Evolutionary conservation across 2,797 vertebrate species (phyloP).

Genomic region (Leuciscus waleckii): DNA sequence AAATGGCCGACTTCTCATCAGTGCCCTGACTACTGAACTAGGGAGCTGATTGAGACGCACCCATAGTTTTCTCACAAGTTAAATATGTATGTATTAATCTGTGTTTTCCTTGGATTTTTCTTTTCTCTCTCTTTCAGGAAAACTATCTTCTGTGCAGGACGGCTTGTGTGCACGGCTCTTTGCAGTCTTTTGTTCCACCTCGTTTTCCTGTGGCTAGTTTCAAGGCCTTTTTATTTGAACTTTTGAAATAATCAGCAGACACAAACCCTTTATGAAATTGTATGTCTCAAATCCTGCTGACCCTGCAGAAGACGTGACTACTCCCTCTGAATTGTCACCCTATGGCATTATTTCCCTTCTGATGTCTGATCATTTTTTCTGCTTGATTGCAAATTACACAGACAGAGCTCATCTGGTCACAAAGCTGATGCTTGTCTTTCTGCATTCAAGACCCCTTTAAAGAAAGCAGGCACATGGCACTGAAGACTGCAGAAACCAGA

Average conservation of each 20-base stretch:
- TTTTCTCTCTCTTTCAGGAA: not conserved
- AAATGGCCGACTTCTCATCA: not conserved
- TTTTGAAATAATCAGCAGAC: slow-evolving; percentile 22
- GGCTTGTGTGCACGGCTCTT: slow-evolving; percentile 26
- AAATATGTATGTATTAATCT: slow-evolving; percentile 35
- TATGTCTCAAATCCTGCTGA: slow-evolving; percentile 42
- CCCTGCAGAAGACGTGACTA: slow-evolving; percentile 45
- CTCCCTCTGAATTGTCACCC: slow-evolving; percentile 38
- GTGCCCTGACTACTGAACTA: not conserved
- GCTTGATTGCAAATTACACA: slow-evolving; percentile 53
- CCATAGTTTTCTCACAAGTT: slow-evolving; percentile 25
- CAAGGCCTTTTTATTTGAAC: slow-evolving; percentile 45
- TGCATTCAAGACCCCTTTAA: slow-evolving; percentile 20
- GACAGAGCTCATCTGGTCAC: slow-evolving; percentile 44
- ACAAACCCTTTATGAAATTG: slow-evolving; percentile 36
- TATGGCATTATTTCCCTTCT: slow-evolving; percentile 49
- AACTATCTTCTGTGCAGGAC: not conserved
- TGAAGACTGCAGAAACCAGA: slow-evolving; percentile 26
- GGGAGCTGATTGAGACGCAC: not conserved
- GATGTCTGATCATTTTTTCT: slow-evolving; percentile 32
- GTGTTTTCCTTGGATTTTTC: slow-evolving; percentile 18
- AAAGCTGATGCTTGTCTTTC: slow-evolving; percentile 54
- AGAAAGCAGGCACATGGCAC: slow-evolving; percentile 27
- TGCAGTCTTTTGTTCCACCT: slow-evolving; percentile 46
- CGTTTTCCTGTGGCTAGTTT: slow-evolving; percentile 39